Percentiles rank a stretch among this genome's conserved stretches.
Conservation (phyloP, 2,797 vertebrate species). For the Crocidura indochinensis region DNA sequence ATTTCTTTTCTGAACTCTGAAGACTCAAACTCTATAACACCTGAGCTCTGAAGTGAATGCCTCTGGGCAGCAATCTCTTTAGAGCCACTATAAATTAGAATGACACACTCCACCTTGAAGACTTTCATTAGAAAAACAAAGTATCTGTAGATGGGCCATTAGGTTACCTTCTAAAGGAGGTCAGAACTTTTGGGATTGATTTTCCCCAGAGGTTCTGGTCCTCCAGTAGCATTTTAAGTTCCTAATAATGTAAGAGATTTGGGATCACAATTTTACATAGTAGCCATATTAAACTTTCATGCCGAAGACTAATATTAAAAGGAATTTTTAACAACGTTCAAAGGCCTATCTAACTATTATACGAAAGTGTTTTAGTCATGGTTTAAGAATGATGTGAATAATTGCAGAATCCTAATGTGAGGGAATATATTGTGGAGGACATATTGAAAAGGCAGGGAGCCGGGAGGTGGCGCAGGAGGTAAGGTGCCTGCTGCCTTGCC, state of each 20-base stretch:
- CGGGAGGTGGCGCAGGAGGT: too few species aligned
- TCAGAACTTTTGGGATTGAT: not conserved
- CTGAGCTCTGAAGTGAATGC: not conserved
- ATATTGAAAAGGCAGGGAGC: not conserved
- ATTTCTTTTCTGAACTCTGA: not conserved
- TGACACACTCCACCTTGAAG: not conserved
- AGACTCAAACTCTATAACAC: not conserved
- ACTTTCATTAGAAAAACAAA: not conserved
- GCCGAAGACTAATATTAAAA: not conserved
- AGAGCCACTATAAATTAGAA: not conserved
- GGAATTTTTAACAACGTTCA: not conserved
- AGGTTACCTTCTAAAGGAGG: not conserved
- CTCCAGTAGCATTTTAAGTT: not conserved
- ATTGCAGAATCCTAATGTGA: not conserved
- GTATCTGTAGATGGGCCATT: not conserved
- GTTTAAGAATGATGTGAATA: not conserved
- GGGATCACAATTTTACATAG: not conserved
- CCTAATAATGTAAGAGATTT: not conserved
- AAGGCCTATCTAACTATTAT: not conserved
- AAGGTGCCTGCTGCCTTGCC: too few species aligned
- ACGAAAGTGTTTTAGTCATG: not conserved
- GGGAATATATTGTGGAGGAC: not conserved
- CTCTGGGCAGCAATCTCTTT: not conserved
- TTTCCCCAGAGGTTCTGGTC: not conserved
- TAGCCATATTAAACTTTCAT: not conserved